Conservation (phyloP, 2,113 vertebrate species). For the Paramormyrops kingsleyae region DNA sequence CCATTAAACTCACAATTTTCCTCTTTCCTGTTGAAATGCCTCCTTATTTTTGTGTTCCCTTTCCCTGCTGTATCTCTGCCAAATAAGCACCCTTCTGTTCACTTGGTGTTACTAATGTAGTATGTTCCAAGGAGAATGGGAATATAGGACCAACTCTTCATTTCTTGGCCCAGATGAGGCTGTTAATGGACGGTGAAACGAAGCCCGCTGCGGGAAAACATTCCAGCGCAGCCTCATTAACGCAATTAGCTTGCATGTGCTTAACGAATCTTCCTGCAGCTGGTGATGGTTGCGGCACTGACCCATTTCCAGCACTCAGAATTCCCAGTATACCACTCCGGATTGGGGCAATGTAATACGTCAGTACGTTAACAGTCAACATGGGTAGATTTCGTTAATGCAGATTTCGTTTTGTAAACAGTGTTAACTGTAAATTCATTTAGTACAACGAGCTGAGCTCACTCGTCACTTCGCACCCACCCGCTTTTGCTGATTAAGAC, state of each 20-base stretch:
- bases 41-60: not conserved
- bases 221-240: constrained; percentile 27
- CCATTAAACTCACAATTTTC: not conserved
- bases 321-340: constrained; percentile 8
- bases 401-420: not conserved
- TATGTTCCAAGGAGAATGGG: not conserved
- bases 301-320: constrained; percentile 26
- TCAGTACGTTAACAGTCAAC: not conserved
- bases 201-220: constrained; percentile 17
- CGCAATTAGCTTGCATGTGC: constrained; percentile 18
- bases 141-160: not conserved
- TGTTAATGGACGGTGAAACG: constrained; percentile 17
- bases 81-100: not conserved
- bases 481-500: not conserved
- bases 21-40: not conserved
- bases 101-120: not conserved
- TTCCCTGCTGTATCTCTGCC: not conserved
- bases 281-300: constrained; percentile 22
- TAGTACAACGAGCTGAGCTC: not conserved
- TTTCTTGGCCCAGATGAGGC: not conserved
- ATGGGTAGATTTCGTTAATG: not conserved
- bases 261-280: constrained; percentile 28
- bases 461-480: too few species aligned
- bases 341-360: not conserved
- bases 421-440: not conserved